Evolutionary conservation across 2,888 invertebrate genomes (phyloP).

Genomic region (Drosophila antonietae): DNA sequence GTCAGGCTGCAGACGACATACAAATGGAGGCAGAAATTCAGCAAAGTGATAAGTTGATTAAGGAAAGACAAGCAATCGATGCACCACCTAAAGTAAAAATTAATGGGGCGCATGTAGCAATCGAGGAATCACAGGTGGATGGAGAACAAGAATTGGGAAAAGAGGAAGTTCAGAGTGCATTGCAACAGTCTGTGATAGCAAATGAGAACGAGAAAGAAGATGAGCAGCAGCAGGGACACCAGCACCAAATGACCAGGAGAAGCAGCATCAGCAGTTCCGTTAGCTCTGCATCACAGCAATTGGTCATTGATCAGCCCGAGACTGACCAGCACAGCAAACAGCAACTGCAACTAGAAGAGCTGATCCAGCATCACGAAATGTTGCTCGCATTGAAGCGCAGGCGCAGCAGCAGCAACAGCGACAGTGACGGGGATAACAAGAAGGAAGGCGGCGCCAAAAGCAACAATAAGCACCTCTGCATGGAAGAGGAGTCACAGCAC

Average conservation of each 20-base stretch:
- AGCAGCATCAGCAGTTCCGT: slow-evolving; percentile 61
- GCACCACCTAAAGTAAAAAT: slow-evolving; percentile 35
- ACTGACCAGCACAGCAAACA: slow-evolving; percentile 62
- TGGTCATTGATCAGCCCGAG: slow-evolving; percentile 83
- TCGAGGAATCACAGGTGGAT: neutral
- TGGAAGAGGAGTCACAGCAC: slow-evolving; percentile 1
- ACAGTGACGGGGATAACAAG: neutral
- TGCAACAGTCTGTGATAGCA: slow-evolving; percentile 54
- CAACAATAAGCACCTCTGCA: slow-evolving; percentile 17
- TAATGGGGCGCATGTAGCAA: slow-evolving; percentile 38
- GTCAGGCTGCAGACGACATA: neutral
- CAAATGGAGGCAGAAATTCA: neutral
- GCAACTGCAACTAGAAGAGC: slow-evolving; percentile 41
- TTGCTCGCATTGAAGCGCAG: slow-evolving; percentile 36
- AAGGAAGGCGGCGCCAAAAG: neutral
- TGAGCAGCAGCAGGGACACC: neutral
- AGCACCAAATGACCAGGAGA: slow-evolving; percentile 5
- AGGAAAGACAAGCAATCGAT: slow-evolving; percentile 11
- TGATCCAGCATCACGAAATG: slow-evolving; percentile 65
- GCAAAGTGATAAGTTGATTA: slow-evolving; percentile 15
- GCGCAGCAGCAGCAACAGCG: slow-evolving; percentile 25
- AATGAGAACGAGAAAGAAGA: slow-evolving; percentile 30
- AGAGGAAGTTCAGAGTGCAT: slow-evolving; percentile 14
- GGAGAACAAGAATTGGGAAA: slow-evolving; percentile 3
- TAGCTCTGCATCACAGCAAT: slow-evolving; percentile 82